Evolutionary conservation across 2,113 vertebrate genomes (phyloP).

Genomic region (Chamaetylas fuelleborni): DNA sequence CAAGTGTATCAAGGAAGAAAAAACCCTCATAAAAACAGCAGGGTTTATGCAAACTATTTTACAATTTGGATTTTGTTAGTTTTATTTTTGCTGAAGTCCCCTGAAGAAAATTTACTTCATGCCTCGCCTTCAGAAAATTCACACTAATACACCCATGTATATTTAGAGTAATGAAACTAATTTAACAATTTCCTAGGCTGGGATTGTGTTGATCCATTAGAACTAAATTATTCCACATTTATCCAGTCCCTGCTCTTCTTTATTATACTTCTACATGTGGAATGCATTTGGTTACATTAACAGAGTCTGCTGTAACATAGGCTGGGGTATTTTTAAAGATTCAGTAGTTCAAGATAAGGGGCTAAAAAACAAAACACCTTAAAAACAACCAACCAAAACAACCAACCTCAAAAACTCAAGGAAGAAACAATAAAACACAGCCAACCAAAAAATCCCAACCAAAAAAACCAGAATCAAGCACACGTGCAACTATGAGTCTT

Average conservation of each 20-base stretch:
- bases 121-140: background rate
- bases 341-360: background rate
- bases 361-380: background rate
- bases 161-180: background rate
- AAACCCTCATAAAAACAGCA: background rate
- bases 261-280: background rate
- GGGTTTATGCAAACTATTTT: background rate
- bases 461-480: background rate
- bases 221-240: background rate
- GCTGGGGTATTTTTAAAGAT: background rate
- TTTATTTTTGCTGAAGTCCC: background rate
- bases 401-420: background rate
- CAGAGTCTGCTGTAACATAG: background rate
- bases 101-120: background rate
- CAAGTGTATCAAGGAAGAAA: background rate
- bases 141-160: background rate
- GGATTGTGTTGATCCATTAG: background rate
- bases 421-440: background rate
- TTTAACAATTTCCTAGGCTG: background rate
- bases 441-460: background rate
- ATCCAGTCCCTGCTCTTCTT: background rate
- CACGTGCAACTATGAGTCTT: background rate
- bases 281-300: background rate
- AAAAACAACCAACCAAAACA: background rate
- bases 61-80: background rate